These are phyloP conservation scores for Spilogale gracilis DNA, from an alignment of 2,113 vertebrate species.

Conservation along the genomic window DNA sequence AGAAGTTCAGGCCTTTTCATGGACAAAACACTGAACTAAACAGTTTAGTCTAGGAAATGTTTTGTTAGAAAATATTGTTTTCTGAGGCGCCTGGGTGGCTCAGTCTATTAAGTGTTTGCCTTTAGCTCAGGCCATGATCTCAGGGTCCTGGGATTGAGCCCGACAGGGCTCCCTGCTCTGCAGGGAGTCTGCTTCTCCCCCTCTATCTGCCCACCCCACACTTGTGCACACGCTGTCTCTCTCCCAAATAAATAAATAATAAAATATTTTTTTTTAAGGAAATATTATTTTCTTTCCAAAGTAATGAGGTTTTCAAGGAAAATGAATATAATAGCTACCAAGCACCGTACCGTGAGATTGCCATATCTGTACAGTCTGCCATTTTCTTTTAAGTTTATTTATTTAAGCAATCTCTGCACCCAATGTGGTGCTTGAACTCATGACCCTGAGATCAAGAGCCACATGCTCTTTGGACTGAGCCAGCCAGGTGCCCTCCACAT, in stretches of 20 bases:
- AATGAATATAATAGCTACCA: not conserved
- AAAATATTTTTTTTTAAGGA: not conserved
- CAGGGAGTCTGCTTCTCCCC: not conserved
- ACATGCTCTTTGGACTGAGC: not conserved
- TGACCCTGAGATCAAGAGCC: not conserved
- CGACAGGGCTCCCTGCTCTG: not conserved
- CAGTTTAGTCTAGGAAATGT: not conserved
- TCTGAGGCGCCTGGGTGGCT: not conserved
- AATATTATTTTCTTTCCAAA: not conserved
- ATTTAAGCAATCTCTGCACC: not conserved
- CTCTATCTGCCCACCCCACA: not conserved
- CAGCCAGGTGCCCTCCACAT: not conserved
- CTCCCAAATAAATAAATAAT: not conserved
- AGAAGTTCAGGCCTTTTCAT: not conserved
- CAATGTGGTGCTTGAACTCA: not conserved
- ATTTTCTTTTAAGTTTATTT: not conserved
- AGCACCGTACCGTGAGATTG: fast-evolving
- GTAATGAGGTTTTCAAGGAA: conserved; percentile 6
- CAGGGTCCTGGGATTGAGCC: not conserved
- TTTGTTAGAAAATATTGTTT: conserved; percentile 4
- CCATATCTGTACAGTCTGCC: no score
- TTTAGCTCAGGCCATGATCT: not conserved
- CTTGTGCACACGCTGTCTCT: not conserved
- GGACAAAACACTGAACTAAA: not conserved
- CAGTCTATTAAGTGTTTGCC: not conserved